A percentile compares a stretch with the other conserved stretches of the same genome.
Conservation (phyloP, 1,140 invertebrate species). For the Orchestia grillus region DNA sequence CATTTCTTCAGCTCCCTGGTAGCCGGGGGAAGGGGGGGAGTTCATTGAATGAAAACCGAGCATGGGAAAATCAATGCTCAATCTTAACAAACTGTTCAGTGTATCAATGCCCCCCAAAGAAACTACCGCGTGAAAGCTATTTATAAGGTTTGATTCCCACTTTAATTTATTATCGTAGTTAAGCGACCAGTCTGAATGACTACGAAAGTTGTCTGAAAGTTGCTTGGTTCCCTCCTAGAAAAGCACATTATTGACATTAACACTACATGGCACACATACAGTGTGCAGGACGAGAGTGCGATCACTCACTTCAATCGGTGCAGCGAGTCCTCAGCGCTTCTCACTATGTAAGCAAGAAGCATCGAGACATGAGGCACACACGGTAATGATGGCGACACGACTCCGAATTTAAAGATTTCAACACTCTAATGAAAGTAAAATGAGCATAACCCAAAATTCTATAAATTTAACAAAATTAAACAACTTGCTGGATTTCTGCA, state of each 20-base stretch:
- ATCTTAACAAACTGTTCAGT: background rate
- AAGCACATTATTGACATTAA: background rate
- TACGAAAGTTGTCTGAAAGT: background rate
- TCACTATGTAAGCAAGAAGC: background rate
- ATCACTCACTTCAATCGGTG: background rate
- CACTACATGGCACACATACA: background rate
- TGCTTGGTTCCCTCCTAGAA: background rate
- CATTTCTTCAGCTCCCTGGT: too few species aligned
- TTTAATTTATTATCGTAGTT: too few species aligned
- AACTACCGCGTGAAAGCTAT: background rate
- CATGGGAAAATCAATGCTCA: background rate
- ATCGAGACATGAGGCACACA: background rate
- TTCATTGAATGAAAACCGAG: background rate
- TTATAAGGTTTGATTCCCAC: background rate
- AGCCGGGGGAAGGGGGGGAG: too few species aligned
- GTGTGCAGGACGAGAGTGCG: background rate
- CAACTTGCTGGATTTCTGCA: background rate
- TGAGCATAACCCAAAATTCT: background rate
- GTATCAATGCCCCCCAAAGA: background rate
- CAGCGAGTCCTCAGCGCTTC: background rate
- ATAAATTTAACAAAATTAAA: background rate
- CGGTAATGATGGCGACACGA: background rate
- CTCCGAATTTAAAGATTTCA: background rate
- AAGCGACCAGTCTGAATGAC: too few species aligned
- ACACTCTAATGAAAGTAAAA: background rate